Base-by-base conservation (phyloP, 2,797 vertebrate species). In the Enoplosus armatus region DNA sequence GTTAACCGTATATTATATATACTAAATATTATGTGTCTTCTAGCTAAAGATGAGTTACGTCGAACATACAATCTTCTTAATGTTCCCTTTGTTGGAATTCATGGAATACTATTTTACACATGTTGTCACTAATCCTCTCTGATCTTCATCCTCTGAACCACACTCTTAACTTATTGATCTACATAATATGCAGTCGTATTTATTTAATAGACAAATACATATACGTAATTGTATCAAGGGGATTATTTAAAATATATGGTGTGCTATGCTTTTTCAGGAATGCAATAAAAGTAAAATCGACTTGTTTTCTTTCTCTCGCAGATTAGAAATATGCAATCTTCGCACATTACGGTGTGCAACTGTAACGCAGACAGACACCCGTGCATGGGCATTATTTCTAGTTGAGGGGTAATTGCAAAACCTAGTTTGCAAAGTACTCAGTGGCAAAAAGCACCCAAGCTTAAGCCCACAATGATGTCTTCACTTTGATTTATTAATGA, bases 71-170 rank as follows among this genome's bases (percentile, higher is more conserved):
- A 66, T 54, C 39, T 16, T 14, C 8, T 15, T 20, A 48, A 70
- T 47, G 22, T 33, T 5, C 11, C 0, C n/a, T 24, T 37, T n/a
- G 1, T 0, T 2, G 18, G 31, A 47, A 48, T 60, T 48, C 20
- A 24, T 12, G 29, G 6, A 35, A 58, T 33, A 9, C 16, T 20
- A 1, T 63, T 61, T 54, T 31, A 64, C 7, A 53, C 47, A 53
- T 35, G 20, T 10, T 22, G 16, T 20, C 14, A 22, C 58, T 29
- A 14, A 68, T n/a, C 26, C 47, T 53, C 3, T 66, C 56, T 62
- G 60, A 58, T 47, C 64, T 72, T 56, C 24, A 33, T 61, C 61
- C 24, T 47, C 33, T 35, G n/a, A 37, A 45, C 41, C 37, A 35
- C 47, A 55, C 18, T 63, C 29, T 51, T 11, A 27, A 20, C 2